These are phyloP conservation scores for Strigops habroptila DNA, from an alignment of 2,113 vertebrate species.

Conservation along the genomic window DNA sequence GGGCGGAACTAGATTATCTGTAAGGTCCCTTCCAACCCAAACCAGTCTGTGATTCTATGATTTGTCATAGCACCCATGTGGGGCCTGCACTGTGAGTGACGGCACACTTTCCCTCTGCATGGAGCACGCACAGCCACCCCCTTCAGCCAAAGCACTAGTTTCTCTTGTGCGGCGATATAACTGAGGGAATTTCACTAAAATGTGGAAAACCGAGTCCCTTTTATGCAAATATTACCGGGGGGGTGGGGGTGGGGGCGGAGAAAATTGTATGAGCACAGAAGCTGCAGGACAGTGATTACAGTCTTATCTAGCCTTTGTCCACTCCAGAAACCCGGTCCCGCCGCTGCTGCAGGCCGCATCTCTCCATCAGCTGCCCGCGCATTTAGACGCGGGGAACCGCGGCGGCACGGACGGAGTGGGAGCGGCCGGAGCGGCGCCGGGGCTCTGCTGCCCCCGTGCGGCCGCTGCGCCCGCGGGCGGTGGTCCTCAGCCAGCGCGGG, in stretches of 20 bases:
- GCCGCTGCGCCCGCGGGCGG: neutral
- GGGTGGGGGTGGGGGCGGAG: too few relatives aligned
- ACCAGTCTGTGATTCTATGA: neutral
- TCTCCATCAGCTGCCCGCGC: neutral
- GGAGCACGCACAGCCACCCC: accelerated
- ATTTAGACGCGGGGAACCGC: neutral
- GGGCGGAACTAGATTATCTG: neutral
- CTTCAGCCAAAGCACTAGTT: neutral
- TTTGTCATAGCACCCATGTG: neutral
- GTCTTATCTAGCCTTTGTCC: neutral
- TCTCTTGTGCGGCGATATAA: neutral
- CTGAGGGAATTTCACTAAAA: neutral
- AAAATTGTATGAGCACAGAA: neutral
- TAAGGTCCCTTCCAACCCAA: neutral
- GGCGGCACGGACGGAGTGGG: neutral
- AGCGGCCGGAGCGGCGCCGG: neutral
- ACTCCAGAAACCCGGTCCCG: neutral
- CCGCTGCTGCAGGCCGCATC: too few relatives aligned
- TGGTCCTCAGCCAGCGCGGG: neutral
- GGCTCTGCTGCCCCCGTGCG: neutral
- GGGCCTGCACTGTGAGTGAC: accelerated
- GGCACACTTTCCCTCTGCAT: neutral
- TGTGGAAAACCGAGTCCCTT: neutral
- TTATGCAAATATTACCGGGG: neutral
- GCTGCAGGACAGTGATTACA: neutral